Conservation (phyloP, 1,140 invertebrate species). For the Galleria mellonella region DNA sequence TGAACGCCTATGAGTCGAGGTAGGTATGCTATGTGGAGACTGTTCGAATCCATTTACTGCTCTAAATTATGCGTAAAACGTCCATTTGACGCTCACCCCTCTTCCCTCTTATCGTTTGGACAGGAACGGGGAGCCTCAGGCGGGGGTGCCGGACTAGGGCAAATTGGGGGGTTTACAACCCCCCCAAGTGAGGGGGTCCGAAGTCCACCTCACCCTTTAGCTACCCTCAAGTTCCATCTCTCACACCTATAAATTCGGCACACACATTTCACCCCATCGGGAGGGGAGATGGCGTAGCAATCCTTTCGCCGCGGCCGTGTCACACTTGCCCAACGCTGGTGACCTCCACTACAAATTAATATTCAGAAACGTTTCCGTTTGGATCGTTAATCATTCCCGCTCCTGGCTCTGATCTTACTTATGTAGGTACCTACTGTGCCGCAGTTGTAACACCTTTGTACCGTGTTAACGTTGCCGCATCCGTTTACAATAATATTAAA, state of each 20-base stretch:
- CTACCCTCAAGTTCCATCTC: constrained; percentile 72
- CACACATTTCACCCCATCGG: constrained; percentile 62
- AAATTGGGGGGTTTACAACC: constrained; percentile 56
- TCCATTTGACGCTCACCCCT: constrained; percentile 70
- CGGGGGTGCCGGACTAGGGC: constrained; percentile 68
- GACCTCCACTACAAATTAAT: constrained; percentile 72
- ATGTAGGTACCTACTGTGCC: neutral
- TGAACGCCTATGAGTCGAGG: constrained; percentile 32
- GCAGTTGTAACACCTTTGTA: no score
- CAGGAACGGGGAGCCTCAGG: constrained; percentile 64
- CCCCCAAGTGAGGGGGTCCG: constrained; percentile 62
- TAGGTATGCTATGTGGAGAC: constrained; percentile 60
- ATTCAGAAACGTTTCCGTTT: constrained; percentile 66
- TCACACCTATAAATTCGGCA: constrained; percentile 72
- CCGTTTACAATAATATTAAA: no score
- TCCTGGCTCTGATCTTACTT: constrained; percentile 38
- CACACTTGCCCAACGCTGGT: constrained; percentile 60
- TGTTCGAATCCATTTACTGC: constrained; percentile 71
- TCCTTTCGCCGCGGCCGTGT: constrained; percentile 66
- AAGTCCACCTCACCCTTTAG: constrained; percentile 71
- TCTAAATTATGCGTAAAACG: constrained; percentile 74
- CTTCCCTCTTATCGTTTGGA: constrained; percentile 72
- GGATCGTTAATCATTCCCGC: constrained; percentile 64
- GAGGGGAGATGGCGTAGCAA: constrained; percentile 52
- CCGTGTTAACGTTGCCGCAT: no score